Conservation (phyloP, 1,140 invertebrate species). For the Proales similis region DNA sequence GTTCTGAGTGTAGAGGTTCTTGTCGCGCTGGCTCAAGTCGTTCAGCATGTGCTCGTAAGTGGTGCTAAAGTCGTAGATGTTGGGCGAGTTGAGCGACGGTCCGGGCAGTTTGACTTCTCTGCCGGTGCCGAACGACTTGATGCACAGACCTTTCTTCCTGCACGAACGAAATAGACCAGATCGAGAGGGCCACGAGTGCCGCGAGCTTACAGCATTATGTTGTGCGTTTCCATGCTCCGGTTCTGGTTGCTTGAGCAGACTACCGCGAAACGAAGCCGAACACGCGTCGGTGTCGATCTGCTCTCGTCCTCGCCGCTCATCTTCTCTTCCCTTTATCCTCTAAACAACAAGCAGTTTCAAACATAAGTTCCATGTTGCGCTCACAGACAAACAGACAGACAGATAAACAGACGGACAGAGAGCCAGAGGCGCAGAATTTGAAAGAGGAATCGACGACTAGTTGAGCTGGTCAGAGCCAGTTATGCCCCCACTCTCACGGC, state of each 20-base stretch:
- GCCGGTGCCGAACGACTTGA: conserved; percentile 92
- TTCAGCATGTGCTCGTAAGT: conserved; percentile 93
- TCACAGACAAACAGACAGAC: too few species aligned
- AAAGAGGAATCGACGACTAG: too few species aligned
- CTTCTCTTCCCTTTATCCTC: too few species aligned
- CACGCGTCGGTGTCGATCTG: too few species aligned
- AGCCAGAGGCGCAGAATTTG: too few species aligned
- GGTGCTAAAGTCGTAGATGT: conserved; percentile 94
- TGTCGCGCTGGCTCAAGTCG: conserved; percentile 68
- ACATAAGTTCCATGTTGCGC: too few species aligned
- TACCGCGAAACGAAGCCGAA: conserved; percentile 72
- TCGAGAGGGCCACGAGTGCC: neutral
- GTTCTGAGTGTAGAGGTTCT: conserved; percentile 81
- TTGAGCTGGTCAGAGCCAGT: too few species aligned
- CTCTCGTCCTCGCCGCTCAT: too few species aligned
- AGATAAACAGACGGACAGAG: too few species aligned
- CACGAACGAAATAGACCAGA: neutral
- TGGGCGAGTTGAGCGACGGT: conserved; percentile 83
- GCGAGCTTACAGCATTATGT: conserved; percentile 66
- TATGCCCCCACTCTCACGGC: too few species aligned
- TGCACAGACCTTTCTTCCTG: conserved; percentile 92
- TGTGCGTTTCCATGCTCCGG: conserved; percentile 97
- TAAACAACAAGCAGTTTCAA: too few species aligned
- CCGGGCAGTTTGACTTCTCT: conserved; percentile 89
- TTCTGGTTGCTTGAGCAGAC: conserved; percentile 99